These are phyloP conservation scores for Sandelia bainsii DNA, from an alignment of 2,797 vertebrate species.

Conservation along the genomic window DNA sequence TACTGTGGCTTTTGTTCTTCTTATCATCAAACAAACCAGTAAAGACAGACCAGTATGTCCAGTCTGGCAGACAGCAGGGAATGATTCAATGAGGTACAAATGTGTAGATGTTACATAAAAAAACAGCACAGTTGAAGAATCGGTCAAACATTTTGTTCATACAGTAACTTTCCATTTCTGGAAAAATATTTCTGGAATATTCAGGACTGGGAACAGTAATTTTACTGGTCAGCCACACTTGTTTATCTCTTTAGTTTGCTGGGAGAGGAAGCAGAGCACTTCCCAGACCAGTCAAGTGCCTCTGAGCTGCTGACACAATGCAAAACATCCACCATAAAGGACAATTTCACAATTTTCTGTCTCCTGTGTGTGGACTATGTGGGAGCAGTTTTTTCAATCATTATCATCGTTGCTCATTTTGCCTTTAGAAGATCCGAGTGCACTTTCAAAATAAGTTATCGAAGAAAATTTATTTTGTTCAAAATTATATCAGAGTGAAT, in stretches of 20 bases:
- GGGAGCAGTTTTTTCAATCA: no score
- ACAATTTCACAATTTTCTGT: no score
- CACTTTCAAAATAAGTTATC: no score
- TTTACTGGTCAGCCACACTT: slow-evolving; percentile 27
- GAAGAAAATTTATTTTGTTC: no score
- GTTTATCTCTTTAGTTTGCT: slow-evolving; percentile 34
- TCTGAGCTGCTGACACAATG: slow-evolving; percentile 7
- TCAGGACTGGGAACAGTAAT: neutral
- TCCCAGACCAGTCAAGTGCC: slow-evolving; percentile 57
- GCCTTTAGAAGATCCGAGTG: neutral
- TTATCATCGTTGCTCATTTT: no score
- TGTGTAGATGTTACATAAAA: neutral
- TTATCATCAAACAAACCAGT: slow-evolving; percentile 17
- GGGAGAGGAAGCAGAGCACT: slow-evolving; percentile 14
- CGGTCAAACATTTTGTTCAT: neutral
- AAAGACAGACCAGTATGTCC: slow-evolving; percentile 32
- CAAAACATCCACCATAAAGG: neutral
- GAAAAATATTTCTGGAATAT: neutral
- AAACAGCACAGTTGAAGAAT: neutral
- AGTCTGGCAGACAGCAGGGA: neutral
- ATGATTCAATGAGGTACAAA: neutral
- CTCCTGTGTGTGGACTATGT: no score
- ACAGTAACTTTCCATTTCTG: neutral
- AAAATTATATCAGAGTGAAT: no score
- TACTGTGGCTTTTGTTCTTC: slow-evolving; percentile 14